Conservation (phyloP, 2,113 vertebrate species). For the Thalassarche chlororhynchos region DNA sequence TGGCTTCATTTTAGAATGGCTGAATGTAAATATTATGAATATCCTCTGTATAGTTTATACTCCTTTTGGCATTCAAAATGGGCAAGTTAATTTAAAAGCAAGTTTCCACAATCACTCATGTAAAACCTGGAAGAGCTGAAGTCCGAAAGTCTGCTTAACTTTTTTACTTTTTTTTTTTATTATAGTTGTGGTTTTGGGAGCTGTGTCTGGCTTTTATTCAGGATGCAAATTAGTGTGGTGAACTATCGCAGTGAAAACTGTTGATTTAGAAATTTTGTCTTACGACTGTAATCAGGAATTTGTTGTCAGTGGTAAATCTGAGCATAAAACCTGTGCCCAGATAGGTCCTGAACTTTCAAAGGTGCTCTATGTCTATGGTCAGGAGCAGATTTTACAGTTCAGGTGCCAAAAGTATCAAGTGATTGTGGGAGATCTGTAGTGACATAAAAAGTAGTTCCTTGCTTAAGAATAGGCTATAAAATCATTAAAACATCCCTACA, state of each 20-base stretch:
- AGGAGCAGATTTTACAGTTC: not conserved
- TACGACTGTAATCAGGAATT: not conserved
- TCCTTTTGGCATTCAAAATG: not conserved
- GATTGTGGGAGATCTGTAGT: not conserved
- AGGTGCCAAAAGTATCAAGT: not conserved
- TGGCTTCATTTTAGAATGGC: not conserved
- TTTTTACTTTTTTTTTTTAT: not conserved
- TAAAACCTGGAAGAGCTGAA: not conserved
- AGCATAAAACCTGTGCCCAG: not conserved
- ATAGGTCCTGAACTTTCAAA: not conserved
- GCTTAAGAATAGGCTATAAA: not conserved
- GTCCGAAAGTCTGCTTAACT: not conserved
- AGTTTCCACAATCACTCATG: not conserved
- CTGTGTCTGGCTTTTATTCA: not conserved
- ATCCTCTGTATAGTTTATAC: not conserved
- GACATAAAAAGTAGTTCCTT: not conserved
- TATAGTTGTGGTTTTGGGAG: not conserved
- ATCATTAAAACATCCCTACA: not conserved
- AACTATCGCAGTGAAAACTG: not conserved
- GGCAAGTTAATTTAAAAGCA: not conserved
- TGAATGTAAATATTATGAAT: constrained; percentile 14
- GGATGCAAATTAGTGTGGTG: not conserved
- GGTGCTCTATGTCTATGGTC: not conserved
- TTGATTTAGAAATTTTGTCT: not conserved
- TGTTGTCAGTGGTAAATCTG: not conserved